Evolutionary conservation across 1,140 invertebrate genomes (phyloP).

Genomic region (Lasioglossum baleicum): DNA sequence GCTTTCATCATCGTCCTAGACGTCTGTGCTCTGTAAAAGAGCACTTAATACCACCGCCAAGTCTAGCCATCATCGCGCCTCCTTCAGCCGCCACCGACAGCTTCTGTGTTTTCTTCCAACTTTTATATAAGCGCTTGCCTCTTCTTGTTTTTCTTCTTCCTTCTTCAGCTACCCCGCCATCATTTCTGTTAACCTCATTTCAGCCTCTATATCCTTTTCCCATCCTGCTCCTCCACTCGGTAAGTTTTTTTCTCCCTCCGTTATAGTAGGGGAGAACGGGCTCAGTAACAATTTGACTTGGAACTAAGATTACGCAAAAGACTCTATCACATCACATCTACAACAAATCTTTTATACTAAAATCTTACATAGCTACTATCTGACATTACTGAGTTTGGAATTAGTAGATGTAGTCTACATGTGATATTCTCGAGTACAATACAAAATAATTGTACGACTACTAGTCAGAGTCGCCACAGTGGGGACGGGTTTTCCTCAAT

Average conservation of each 20-base stretch:
- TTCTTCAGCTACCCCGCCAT: background rate
- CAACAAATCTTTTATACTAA: too few species aligned
- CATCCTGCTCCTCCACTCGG: background rate
- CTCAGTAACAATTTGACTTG: too few species aligned
- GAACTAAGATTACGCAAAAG: too few species aligned
- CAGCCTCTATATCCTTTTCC: slow-evolving; percentile 13
- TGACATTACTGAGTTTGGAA: too few species aligned
- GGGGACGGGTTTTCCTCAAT: too few species aligned
- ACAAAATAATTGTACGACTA: too few species aligned
- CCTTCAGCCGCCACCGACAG: slow-evolving; percentile 41
- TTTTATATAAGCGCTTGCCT: slow-evolving; percentile 56
- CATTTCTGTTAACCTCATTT: background rate
- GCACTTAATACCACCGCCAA: slow-evolving; percentile 54
- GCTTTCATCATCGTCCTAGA: slow-evolving; percentile 52
- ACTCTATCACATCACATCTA: too few species aligned
- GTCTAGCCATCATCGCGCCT: slow-evolving; percentile 50
- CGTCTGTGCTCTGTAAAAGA: slow-evolving; percentile 50
- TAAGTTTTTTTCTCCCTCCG: background rate
- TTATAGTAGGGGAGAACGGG: too few species aligned
- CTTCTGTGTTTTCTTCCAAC: slow-evolving; percentile 58
- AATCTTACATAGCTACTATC: too few species aligned
- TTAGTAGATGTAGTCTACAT: too few species aligned
- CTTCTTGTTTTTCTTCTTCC: slow-evolving; percentile 1
- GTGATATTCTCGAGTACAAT: too few species aligned
- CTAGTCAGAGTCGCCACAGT: too few species aligned